phyloP scores from a whole-genome alignment of 2,888 invertebrate genomes.

The Noctua pronuba region DNA sequence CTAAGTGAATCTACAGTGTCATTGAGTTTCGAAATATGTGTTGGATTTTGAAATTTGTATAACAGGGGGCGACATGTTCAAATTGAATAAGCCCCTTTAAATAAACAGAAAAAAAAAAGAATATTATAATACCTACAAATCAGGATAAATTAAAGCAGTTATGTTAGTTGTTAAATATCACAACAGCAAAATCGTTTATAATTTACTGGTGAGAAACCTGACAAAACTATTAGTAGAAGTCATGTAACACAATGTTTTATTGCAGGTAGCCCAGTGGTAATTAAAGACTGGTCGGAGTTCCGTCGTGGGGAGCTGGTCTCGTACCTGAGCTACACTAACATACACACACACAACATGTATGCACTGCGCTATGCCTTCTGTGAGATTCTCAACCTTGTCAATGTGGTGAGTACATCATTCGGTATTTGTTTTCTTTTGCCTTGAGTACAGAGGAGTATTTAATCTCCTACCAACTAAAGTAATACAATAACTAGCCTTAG shows the following conservation, averaged over 20 bases:
- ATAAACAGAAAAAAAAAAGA: too few species aligned
- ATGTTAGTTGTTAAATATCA: neutral
- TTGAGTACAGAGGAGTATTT: neutral
- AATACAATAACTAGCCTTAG: neutral
- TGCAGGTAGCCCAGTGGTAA: constrained; percentile 89
- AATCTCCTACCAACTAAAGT: neutral
- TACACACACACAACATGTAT: constrained; percentile 91
- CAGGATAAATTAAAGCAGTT: neutral
- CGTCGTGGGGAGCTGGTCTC: constrained; percentile 90
- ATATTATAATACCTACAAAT: neutral
- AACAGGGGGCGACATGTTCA: too few species aligned
- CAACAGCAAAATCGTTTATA: neutral
- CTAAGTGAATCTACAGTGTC: too few species aligned
- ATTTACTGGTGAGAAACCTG: neutral
- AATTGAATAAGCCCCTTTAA: too few species aligned
- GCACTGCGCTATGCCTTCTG: constrained; percentile 92
- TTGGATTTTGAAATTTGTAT: too few species aligned
- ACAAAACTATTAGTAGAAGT: neutral
- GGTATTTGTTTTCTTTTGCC: neutral
- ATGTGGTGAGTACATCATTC: constrained; percentile 90
- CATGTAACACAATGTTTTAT: constrained; percentile 13
- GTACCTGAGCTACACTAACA: constrained; percentile 90
- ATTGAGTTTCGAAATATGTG: too few species aligned
- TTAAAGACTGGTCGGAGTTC: constrained; percentile 89
- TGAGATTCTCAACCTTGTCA: constrained; percentile 93